phyloP scores from a whole-genome alignment of 2,888 invertebrate species.

The Dolomedes plantarius region DNA sequence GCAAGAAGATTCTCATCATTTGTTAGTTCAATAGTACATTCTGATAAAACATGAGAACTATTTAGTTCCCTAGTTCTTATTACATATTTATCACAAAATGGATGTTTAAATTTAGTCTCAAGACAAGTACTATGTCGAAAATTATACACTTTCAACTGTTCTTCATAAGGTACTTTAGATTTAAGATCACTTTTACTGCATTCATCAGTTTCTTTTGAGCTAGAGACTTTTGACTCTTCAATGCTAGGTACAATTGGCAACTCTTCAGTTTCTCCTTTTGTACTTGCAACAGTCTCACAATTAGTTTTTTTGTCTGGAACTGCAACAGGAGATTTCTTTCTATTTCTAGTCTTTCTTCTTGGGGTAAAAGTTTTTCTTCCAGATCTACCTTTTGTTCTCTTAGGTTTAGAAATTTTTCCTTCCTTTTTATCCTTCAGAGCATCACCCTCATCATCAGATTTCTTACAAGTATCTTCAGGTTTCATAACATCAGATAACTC shows the following conservation, averaged over 20 bases:
- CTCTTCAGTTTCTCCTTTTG: not conserved
- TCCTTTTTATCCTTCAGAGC: too few relatives aligned
- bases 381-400: too few relatives aligned
- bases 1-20: conserved; percentile 16
- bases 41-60: too few relatives aligned
- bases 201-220: not conserved
- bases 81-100: not conserved
- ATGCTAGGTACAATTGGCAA: too few relatives aligned
- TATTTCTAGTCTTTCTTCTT: too few relatives aligned
- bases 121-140: conserved; percentile 23
- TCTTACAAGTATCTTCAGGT: not conserved
- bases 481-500: too few relatives aligned
- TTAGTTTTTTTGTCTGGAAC: not conserved
- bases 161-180: not conserved
- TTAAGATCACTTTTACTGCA: not conserved
- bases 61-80: not conserved
- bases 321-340: not conserved
- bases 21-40: too few relatives aligned
- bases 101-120: conserved; percentile 50
- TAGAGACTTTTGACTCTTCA: too few relatives aligned
- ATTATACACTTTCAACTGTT: not conserved
- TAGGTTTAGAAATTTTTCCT: too few relatives aligned
- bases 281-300: not conserved
- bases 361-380: too few relatives aligned
- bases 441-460: too few relatives aligned